Evolutionary conservation across 2,797 vertebrate genomes (phyloP), one percentile per base, ranked within the genome.

Genomic region (Sphenopsis melanotis): DNA sequence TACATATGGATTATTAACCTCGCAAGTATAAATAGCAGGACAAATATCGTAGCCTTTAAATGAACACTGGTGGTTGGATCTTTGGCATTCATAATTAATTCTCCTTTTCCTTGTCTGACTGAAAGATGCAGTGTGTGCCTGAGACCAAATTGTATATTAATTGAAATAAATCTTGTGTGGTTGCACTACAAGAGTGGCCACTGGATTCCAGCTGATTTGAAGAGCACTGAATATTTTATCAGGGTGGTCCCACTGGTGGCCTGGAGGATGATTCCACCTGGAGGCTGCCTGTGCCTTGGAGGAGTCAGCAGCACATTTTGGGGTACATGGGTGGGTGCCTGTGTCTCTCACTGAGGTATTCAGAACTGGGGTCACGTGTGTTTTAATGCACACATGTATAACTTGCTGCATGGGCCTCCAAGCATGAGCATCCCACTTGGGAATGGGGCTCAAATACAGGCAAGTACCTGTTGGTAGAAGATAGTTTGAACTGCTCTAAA

Each of bases 371-470:
- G 56, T 6, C 32, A 9, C 1, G 1, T 56, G 29, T 52, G 13
- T 19, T 77, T 24, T 30, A 42, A 14, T 68, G 49, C 41, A 14
- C 1, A 0, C 29, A 1, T 0, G 0, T 0, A 1, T 30, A 42
- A n/a, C 12, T 39, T 65, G 8, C 29, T 8, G 22, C 74, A 46
- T 6, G 5, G 55, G 26, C 57, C 49, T 87, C 52, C 16, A 6
- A 36, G 24, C 59, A 1, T 53, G 49, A 13, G 44, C 5, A 2
- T 72, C 24, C 37, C 1, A 0, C 24, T 64, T 46, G 41, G 57
- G 15, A 87, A 41, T 34, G 39, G 46, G 78, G 36, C 52, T 82
- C 30, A 72, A 47, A 69, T 20, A 47, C 15, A 26, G 41, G 22
- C 59, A 46, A 36, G 20, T 24, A 46, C 37, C 29, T 84, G 15